These are phyloP conservation scores for Latheticus oryzae DNA, from an alignment of 2,888 invertebrate species.

Conservation along the genomic window DNA sequence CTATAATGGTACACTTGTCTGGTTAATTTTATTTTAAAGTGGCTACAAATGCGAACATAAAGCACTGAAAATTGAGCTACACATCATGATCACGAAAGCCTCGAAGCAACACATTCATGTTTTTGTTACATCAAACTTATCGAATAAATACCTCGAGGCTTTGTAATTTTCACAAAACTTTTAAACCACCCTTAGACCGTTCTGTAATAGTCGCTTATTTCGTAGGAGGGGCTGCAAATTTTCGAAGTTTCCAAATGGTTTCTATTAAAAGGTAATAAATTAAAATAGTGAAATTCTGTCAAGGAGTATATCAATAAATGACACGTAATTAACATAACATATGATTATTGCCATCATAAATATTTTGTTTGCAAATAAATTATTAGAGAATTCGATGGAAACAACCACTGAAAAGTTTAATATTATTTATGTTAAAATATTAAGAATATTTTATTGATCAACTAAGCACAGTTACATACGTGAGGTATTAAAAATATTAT, in stretches of 20 bases:
- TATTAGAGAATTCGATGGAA: slow-evolving; percentile 5
- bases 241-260: slow-evolving; percentile 14
- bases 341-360: slow-evolving; percentile 23
- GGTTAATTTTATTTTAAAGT: slow-evolving; percentile 40
- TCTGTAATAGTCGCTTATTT: slow-evolving; percentile 15
- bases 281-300: slow-evolving; percentile 23
- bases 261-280: slow-evolving; percentile 21
- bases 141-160: slow-evolving; percentile 20
- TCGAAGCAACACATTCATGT: slow-evolving; percentile 39
- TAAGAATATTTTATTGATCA: slow-evolving; percentile 15
- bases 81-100: slow-evolving; percentile 49
- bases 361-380: slow-evolving; percentile 28
- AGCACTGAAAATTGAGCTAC: slow-evolving; percentile 38
- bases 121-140: slow-evolving; percentile 25
- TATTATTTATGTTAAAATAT: not conserved
- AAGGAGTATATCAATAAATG: slow-evolving; percentile 2
- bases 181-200: slow-evolving; percentile 17
- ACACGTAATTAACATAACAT: slow-evolving; percentile 27
- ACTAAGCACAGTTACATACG: slow-evolving; percentile 14
- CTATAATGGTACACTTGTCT: slow-evolving; percentile 45
- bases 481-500: slow-evolving; percentile 28
- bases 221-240: slow-evolving; percentile 18
- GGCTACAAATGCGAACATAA: slow-evolving; percentile 33
- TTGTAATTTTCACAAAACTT: slow-evolving; percentile 7
- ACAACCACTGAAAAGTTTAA: slow-evolving; percentile 1